Base-by-base conservation (phyloP, 2,113 vertebrate genomes). In the Phyllostomus discolor region DNA sequence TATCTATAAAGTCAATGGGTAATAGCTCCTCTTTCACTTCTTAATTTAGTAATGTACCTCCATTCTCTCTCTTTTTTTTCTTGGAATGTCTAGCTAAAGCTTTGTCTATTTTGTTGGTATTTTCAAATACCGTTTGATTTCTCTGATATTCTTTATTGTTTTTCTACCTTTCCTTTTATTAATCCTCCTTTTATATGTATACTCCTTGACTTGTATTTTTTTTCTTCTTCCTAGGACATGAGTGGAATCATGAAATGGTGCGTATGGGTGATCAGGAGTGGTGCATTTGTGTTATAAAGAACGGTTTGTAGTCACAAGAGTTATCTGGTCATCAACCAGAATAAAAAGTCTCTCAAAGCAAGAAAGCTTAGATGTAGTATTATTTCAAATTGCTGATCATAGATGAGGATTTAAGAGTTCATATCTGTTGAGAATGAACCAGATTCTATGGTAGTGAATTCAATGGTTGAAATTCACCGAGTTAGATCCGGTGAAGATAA, bases 241-340 rank as follows among this genome's bases (percentile, higher is more conserved):
- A 97, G 96, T 81, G 97, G 97, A 67, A 48, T 94, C 75, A 73
- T 97, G 67, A 97, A 97, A 93, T 97, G 97, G 97, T 97, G 7
- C 0, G 95, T 97, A 73, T 87, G 79, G 38, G 16, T 79, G 26
- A 76, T 17, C 35, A n/a, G 10, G 33, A 91, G 3, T 31, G 5
- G 67, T 64, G 38, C 20, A 79, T 78, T n/a, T 92, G n/a, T 88
- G 26, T 41, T 76, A 35, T 46, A 9, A 82, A 80, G 35, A 88
- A 54, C 50, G 2, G 26, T 82, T 93, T 66, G 73, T 85, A 64
- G 38, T 31, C 31, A 48, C 84, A 64, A 83, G 43, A 64, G 38
- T 66, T 17, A 82, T 87, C 70, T 83, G 69, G 26, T 78, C 3
- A 1, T 54, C 20, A 88, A 43, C 46, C 33, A 72, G 72, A 84